phyloP scores from a whole-genome alignment of 2,113 vertebrate genomes.

The Atherinomorus stipes region DNA sequence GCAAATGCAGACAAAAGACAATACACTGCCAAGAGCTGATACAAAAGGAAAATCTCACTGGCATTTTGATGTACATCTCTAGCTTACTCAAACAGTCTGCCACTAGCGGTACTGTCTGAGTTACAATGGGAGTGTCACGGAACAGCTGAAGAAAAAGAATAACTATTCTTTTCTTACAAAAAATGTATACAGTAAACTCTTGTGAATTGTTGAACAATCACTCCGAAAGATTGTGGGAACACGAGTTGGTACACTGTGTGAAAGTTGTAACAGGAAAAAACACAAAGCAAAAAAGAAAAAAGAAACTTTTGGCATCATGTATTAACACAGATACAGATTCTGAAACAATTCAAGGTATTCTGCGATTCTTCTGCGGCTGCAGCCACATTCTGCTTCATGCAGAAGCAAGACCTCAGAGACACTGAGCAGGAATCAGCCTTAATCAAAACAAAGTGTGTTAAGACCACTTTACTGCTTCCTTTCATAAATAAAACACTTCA shows the following conservation, averaged over 20 bases:
- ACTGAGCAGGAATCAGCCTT: not conserved
- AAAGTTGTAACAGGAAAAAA: conserved; percentile 27
- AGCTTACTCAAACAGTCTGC: conserved; percentile 48
- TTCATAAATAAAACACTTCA: conserved; percentile 1
- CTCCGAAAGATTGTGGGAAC: conserved; percentile 7
- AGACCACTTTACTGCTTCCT: conserved; percentile 2
- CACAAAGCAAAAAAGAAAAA: not conserved
- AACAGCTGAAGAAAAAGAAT: conserved; percentile 38
- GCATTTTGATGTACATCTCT: conserved; percentile 46
- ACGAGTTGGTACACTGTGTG: conserved; percentile 12
- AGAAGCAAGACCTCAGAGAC: conserved; percentile 8
- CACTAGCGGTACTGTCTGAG: conserved; percentile 44
- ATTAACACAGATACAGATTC: conserved; percentile 2
- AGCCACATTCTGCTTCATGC: not conserved
- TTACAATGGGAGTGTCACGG: conserved; percentile 34
- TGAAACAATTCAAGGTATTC: conserved; percentile 15
- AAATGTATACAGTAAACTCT: not conserved
- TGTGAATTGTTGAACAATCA: conserved; percentile 20
- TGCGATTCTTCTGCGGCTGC: conserved; percentile 3
- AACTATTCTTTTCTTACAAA: conserved; percentile 3
- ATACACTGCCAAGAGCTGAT: conserved; percentile 24
- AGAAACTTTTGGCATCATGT: conserved; percentile 17
- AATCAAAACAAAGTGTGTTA: conserved; percentile 15
- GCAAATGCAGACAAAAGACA: conserved; percentile 33
- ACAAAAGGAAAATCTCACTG: conserved; percentile 33